Conservation (phyloP, 2,888 invertebrate species). For the Sarcophaga caerulescens region DNA sequence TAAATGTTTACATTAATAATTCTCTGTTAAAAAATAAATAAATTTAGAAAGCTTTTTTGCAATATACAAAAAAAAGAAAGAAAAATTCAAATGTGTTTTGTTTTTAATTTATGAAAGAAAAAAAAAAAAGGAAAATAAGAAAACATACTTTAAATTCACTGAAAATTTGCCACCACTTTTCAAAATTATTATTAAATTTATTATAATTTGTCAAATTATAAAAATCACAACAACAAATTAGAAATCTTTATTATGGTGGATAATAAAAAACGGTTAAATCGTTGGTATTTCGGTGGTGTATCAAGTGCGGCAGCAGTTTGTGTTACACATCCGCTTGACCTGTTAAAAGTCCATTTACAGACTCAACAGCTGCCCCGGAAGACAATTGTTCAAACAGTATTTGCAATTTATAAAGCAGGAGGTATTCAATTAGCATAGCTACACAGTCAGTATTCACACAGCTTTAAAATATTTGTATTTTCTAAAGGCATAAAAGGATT, state of each 20-base stretch:
- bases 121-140: no score
- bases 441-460: no score
- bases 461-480: no score
- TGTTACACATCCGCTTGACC: conserved; percentile 97
- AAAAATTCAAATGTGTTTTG: conserved; percentile 24
- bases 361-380: conserved; percentile 92
- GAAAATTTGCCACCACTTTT: not conserved
- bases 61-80: conserved; percentile 39
- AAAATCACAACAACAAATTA: not conserved
- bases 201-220: conserved; percentile 8
- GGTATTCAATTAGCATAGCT: conserved; percentile 81
- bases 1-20: conserved; percentile 32
- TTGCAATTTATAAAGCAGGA: conserved; percentile 89
- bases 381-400: conserved; percentile 86
- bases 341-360: conserved; percentile 95
- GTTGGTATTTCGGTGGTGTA: conserved; percentile 98
- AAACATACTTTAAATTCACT: no score
- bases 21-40: conserved; percentile 35
- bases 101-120: not conserved
- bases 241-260: conserved; percentile 5
- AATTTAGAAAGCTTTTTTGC: conserved; percentile 42
- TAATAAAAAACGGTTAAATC: conserved; percentile 72
- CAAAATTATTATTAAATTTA: conserved; percentile 4
- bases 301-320: conserved; percentile 97
- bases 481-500: conserved; percentile 87